A percentile compares a stretch with the other conserved stretches of the same genome.
These are phyloP conservation scores for Drosophila picticornis DNA, from an alignment of 2,888 invertebrate genomes.

Conservation along the genomic window DNA sequence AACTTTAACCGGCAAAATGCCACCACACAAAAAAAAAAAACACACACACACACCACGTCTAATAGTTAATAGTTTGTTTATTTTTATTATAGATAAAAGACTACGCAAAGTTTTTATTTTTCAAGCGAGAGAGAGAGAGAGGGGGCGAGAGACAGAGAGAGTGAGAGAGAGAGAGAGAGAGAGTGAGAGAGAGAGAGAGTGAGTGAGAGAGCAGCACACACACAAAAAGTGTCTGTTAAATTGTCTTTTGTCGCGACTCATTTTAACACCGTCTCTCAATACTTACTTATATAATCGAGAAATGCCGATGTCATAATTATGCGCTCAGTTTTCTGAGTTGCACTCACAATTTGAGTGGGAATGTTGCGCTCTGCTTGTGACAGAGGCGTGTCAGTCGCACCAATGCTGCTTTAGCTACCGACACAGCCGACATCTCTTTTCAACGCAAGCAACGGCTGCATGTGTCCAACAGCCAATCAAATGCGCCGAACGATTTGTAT, in stretches of 20 bases:
- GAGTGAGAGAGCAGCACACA: constrained; percentile 15
- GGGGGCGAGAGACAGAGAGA: constrained; percentile 13
- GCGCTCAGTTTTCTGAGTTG: constrained; percentile 44
- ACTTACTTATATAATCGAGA: constrained; percentile 67
- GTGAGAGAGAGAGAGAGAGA: constrained; percentile 9
- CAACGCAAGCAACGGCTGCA: constrained; percentile 1
- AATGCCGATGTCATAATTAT: constrained; percentile 51
- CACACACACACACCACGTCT: not conserved
- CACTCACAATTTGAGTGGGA: constrained; percentile 61
- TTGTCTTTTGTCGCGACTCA: constrained; percentile 13
- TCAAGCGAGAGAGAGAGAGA: constrained; percentile 17
- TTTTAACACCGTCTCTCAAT: constrained; percentile 42
- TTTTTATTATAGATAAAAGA: constrained; percentile 50
- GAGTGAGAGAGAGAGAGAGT: constrained; percentile 9
- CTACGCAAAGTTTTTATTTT: constrained; percentile 40
- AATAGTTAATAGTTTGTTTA: constrained; percentile 48
- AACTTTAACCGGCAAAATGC: constrained; percentile 61
- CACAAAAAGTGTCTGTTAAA: constrained; percentile 21
- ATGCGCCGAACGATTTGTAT: constrained; percentile 17
- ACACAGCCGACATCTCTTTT: constrained; percentile 47
- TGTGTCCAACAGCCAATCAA: constrained; percentile 41
- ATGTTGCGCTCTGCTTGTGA: not conserved
- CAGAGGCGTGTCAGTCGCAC: constrained; percentile 63
- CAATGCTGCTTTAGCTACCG: constrained; percentile 11
- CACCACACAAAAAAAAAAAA: constrained; percentile 41